phyloP scores from a whole-genome alignment of 2,888 invertebrate genomes.

The Eledona agricola region DNA sequence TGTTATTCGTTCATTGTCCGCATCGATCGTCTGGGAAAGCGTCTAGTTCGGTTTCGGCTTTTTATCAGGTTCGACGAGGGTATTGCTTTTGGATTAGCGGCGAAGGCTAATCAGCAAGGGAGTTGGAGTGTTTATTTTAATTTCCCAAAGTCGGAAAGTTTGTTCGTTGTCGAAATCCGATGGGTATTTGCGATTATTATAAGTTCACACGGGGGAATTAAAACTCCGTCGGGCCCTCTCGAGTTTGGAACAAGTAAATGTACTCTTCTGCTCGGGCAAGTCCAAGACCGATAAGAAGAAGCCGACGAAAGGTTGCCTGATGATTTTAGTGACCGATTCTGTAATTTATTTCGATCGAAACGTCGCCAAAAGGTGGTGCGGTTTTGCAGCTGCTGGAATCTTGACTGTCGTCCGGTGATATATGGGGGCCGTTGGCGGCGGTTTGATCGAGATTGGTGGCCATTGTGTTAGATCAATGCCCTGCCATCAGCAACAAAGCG shows the following conservation, averaged over 20 bases:
- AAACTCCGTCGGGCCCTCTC: slow-evolving; percentile 12
- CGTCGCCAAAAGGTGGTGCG: slow-evolving; percentile 23
- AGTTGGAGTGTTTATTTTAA: slow-evolving; percentile 19
- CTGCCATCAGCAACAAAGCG: slow-evolving; percentile 48
- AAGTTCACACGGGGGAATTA: slow-evolving; percentile 22
- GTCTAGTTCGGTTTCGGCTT: slow-evolving; percentile 2
- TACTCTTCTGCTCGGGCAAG: slow-evolving; percentile 30
- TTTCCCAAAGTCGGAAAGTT: slow-evolving; percentile 16
- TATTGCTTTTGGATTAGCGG: slow-evolving; percentile 5
- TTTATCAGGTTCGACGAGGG: background rate
- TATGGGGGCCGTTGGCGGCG: slow-evolving; percentile 44
- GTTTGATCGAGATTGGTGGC: slow-evolving; percentile 54
- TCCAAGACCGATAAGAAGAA: slow-evolving; percentile 30
- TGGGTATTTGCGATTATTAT: slow-evolving; percentile 25
- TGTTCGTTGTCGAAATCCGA: slow-evolving; percentile 4
- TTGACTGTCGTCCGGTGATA: slow-evolving; percentile 40
- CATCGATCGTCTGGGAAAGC: too few relatives aligned
- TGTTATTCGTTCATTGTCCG: too few relatives aligned
- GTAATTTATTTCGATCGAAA: slow-evolving; percentile 20
- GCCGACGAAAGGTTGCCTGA: background rate
- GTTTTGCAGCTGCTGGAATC: slow-evolving; percentile 25
- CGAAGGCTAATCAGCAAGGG: slow-evolving; percentile 6
- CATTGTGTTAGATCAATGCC: slow-evolving; percentile 57
- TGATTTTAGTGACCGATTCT: background rate
- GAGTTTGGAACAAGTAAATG: slow-evolving; percentile 27